Evolutionary conservation across 1,140 invertebrate genomes (phyloP).

Genomic region (Bombus waltoni): DNA sequence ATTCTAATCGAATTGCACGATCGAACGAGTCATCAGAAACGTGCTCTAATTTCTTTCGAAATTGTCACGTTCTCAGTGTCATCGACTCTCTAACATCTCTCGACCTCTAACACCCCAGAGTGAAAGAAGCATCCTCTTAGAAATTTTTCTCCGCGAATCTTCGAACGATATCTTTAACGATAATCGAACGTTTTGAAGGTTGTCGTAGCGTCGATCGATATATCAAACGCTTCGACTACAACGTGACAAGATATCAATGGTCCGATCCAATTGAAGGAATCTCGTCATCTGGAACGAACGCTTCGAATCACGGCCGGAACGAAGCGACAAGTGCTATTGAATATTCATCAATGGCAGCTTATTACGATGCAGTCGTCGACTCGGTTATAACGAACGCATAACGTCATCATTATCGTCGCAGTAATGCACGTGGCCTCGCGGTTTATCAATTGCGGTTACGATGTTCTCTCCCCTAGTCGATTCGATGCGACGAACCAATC

Average conservation of each 20-base stretch:
- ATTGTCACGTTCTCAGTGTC: background rate
- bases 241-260: background rate
- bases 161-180: background rate
- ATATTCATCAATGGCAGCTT: slow-evolving; percentile 64
- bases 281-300: slow-evolving; percentile 24
- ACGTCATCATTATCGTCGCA: slow-evolving; percentile 66
- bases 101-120: no score
- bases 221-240: background rate
- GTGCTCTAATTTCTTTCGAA: background rate
- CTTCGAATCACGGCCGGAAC: slow-evolving; percentile 5
- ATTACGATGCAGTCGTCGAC: slow-evolving; percentile 59
- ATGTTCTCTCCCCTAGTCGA: slow-evolving; percentile 12
- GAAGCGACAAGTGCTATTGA: slow-evolving; percentile 37
- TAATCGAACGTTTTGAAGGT: background rate
- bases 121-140: background rate
- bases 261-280: slow-evolving; percentile 20
- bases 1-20: background rate
- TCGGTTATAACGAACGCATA: slow-evolving; percentile 64
- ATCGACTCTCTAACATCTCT: background rate
- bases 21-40: background rate
- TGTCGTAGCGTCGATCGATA: background rate
- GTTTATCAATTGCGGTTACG: slow-evolving; percentile 59
- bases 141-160: background rate
- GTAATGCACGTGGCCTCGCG: slow-evolving; percentile 55
- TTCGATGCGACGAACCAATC: background rate